A percentile compares a stretch with the other conserved stretches of the same genome.
phyloP scores from a whole-genome alignment of 2,888 invertebrate genomes.

The Tetragonula carbonaria region DNA sequence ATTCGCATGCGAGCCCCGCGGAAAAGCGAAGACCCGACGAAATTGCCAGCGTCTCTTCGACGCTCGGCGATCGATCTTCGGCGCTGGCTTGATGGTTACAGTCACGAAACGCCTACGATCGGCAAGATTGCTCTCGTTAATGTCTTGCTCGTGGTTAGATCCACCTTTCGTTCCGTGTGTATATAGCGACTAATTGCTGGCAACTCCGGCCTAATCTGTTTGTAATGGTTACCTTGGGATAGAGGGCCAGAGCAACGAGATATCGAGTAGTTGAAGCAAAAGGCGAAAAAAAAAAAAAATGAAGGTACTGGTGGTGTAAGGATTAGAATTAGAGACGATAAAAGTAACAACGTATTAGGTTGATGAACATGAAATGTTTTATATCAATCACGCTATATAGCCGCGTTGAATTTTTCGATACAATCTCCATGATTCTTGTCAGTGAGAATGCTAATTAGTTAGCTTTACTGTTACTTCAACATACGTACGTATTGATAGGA shows the following conservation, averaged over 20 bases:
- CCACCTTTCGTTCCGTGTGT: neutral
- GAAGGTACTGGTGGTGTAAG: neutral
- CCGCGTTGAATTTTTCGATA: no score
- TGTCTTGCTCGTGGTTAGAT: conserved; percentile 18
- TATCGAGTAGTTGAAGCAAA: neutral
- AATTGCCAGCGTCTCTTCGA: conserved; percentile 53
- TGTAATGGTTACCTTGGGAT: neutral
- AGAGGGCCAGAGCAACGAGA: neutral
- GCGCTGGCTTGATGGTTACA: conserved; percentile 2
- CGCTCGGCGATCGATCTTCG: conserved; percentile 37
- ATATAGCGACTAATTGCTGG: neutral
- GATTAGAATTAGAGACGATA: neutral
- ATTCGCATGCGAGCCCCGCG: conserved; percentile 62
- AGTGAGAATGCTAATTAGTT: no score
- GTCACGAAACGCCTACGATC: conserved; percentile 38
- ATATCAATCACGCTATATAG: no score
- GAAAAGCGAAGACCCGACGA: conserved; percentile 28
- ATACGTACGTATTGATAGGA: no score
- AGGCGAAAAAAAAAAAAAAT: neutral
- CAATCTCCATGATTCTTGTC: no score
- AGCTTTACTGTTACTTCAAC: no score
- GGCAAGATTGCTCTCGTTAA: conserved; percentile 26
- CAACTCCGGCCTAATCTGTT: neutral
- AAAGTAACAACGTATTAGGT: neutral
- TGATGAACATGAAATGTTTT: no score